These are phyloP conservation scores for Phragmatobia fuliginosa DNA, from an alignment of 2,888 invertebrate species.

Conservation along the genomic window DNA sequence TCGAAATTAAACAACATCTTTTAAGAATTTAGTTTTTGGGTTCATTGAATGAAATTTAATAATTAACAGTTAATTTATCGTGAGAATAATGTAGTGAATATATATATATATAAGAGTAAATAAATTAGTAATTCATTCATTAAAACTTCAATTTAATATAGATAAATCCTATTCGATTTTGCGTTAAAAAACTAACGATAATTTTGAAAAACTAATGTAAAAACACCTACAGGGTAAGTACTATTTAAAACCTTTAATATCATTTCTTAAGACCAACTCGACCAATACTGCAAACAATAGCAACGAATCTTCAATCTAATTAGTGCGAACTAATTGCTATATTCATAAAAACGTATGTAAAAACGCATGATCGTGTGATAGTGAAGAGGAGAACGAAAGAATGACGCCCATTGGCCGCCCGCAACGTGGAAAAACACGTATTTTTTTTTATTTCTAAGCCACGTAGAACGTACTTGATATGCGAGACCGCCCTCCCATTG, in stretches of 20 bases:
- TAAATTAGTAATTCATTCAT: too few relatives aligned
- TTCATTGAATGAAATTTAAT: not conserved
- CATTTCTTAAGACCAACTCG: not conserved
- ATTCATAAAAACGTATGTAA: constrained; percentile 55
- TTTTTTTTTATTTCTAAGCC: constrained; percentile 80
- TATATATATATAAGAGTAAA: too few relatives aligned
- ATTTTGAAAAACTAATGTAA: not conserved
- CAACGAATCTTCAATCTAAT: constrained; percentile 23
- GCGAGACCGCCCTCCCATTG: constrained; percentile 68
- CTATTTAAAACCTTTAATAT: not conserved
- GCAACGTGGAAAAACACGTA: constrained; percentile 83
- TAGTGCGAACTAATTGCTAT: constrained; percentile 36
- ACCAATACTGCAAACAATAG: constrained; percentile 15
- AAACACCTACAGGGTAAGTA: not conserved
- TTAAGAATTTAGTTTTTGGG: not conserved
- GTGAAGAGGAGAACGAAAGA: constrained; percentile 68
- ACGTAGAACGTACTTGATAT: constrained; percentile 82
- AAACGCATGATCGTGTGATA: constrained; percentile 70
- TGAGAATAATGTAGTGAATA: not conserved
- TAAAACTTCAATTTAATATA: too few relatives aligned
- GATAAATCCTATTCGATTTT: too few relatives aligned
- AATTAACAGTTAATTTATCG: not conserved
- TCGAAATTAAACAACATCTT: not conserved
- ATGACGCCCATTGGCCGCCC: constrained; percentile 75
- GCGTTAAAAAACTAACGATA: not conserved